Conservation (phyloP, 2,797 vertebrate genomes). For the Eremophila alpestris region DNA sequence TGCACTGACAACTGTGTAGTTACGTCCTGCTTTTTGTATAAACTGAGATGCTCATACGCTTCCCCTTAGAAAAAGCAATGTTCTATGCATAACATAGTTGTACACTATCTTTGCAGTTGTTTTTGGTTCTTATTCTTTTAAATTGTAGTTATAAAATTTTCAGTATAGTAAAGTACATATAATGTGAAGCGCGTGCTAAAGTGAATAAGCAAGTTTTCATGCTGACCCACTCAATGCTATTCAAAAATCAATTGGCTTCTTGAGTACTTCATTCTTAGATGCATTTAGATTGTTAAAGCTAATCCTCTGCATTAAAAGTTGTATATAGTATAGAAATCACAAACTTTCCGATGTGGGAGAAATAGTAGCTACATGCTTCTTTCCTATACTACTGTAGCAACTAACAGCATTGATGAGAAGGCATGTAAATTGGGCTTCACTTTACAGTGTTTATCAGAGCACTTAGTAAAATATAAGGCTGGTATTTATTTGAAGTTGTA, state of each 20-base stretch:
- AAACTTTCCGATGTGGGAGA: slow-evolving; percentile 60
- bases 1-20: slow-evolving; percentile 88
- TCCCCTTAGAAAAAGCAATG: slow-evolving; percentile 93
- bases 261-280: slow-evolving; percentile 74
- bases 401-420: slow-evolving; percentile 79
- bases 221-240: slow-evolving; percentile 81
- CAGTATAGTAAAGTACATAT: slow-evolving; percentile 90
- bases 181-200: slow-evolving; percentile 92
- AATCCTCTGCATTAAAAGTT: slow-evolving; percentile 74
- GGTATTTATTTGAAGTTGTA: slow-evolving; percentile 89
- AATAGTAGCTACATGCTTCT: slow-evolving; percentile 77
- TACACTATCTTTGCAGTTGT: slow-evolving; percentile 89
- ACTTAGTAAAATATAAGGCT: slow-evolving; percentile 86
- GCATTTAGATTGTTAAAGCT: slow-evolving; percentile 77
- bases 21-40: slow-evolving; percentile 90
- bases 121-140: slow-evolving; percentile 84
- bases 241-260: slow-evolving; percentile 77
- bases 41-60: slow-evolving; percentile 89
- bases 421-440: slow-evolving; percentile 84
- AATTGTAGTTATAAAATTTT: slow-evolving; percentile 81
- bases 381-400: slow-evolving; percentile 77
- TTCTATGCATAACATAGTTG: slow-evolving; percentile 94
- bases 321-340: slow-evolving; percentile 73
- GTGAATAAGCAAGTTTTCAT: slow-evolving; percentile 84
- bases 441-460: slow-evolving; percentile 84